phyloP scores from a whole-genome alignment of 2,113 vertebrate species.

The Columba livia region DNA sequence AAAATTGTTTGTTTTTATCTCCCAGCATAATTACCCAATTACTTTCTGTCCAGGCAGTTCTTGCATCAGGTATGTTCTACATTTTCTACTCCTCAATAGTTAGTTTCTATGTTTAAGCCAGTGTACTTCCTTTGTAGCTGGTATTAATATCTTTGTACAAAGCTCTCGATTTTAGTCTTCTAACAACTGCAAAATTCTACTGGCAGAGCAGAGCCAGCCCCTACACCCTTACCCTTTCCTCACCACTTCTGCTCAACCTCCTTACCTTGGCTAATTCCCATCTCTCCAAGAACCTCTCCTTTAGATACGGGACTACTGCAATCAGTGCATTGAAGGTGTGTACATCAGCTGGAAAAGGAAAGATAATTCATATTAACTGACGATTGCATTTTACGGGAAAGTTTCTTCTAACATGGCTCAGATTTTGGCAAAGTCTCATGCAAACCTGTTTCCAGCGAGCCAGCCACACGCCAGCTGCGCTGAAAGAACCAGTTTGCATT shows the following conservation, averaged over 20 bases:
- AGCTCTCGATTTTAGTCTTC: background rate
- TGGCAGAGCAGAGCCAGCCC: background rate
- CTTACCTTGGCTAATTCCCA: constrained; percentile 85
- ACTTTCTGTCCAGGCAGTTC: background rate
- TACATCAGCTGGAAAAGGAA: constrained; percentile 81
- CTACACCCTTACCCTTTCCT: background rate
- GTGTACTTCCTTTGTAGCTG: background rate
- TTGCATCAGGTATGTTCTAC: background rate
- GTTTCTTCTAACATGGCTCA: constrained; percentile 30
- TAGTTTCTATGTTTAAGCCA: background rate
- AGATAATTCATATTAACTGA: background rate
- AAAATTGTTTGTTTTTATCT: background rate
- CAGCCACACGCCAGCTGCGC: background rate
- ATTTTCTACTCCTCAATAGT: background rate
- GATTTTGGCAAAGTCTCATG: constrained; percentile 49
- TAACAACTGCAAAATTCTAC: background rate
- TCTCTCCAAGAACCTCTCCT: constrained; percentile 74
- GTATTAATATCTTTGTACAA: background rate
- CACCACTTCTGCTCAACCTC: background rate
- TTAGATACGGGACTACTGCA: constrained; percentile 64
- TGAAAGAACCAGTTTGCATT: constrained; percentile 36
- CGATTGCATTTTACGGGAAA: background rate
- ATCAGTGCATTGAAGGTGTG: constrained; percentile 88
- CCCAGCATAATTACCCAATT: background rate
- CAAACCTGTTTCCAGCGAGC: constrained; percentile 7